Evolutionary conservation across 1,140 invertebrate genomes (phyloP), one percentile per base, ranked within the genome.

Genomic region (Orius laevigatus): DNA sequence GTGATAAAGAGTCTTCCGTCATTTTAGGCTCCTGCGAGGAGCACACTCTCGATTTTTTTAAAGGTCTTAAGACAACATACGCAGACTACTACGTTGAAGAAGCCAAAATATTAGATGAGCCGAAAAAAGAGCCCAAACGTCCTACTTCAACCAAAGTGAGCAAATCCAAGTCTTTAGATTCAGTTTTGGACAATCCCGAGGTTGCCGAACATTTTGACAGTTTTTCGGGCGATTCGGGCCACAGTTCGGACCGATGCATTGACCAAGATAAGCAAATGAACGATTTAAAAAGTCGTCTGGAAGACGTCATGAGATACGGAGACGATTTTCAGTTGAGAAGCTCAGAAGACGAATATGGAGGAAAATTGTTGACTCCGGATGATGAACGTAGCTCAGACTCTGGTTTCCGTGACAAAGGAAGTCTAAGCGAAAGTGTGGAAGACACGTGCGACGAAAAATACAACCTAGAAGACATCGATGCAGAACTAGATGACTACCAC

Each of bases 1-100:
- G 34, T 6, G 42, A 43, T 19, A 62, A 67, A 55, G 65, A 66
- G 46, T 66, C 64, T 46, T 68, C 66, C 31, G 69, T 74, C 3
- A 66, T 72, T 32, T 55, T 74, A 14, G 71, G 71, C 1, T 67
- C 70, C 1, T 71, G 70, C 54, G 69, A 72, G 56, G 69, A 71
- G 54, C 69, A 66, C 50, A 64, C 67, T 1, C 52, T 72, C 14
- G 70, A 72, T 51, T 61, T 67, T 12, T 71, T 66, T 52, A 70
- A 69, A 58, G 66, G 66, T 3, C 52, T 69, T 1, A 72, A 72
- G 57, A 66, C 67, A 1, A 59, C 57, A 15, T 40, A 38, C 16
- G 18, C 15, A 2, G 46, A 16, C 10, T 19, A 40, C 34, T 32
- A 48, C n/a, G n/a, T n/a, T n/a, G n/a, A n/a, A n/a, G n/a, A n/a